phyloP scores from a whole-genome alignment of 2,113 vertebrate genomes.

The Panthera leo region DNA sequence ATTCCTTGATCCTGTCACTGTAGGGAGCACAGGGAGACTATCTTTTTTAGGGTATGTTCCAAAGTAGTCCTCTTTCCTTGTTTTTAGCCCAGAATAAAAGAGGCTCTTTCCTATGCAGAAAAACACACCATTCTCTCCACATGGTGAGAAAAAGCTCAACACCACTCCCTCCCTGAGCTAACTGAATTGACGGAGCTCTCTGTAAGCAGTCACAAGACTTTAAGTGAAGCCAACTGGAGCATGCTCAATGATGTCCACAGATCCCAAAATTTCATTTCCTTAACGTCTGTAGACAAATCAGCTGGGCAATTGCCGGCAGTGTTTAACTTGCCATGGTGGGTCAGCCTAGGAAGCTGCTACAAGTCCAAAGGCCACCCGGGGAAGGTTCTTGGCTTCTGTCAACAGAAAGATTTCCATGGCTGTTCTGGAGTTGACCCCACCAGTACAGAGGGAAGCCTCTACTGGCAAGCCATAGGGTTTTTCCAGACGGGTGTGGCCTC shows the following conservation, averaged over 20 bases:
- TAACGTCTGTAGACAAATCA: slow-evolving; percentile 47
- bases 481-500: not conserved
- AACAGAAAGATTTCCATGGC: not conserved
- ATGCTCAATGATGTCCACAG: not conserved
- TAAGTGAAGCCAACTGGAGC: not conserved
- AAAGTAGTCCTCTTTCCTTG: not conserved
- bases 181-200: not conserved
- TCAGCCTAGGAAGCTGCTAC: not conserved
- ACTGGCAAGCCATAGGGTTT: not conserved
- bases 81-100: not conserved
- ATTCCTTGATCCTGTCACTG: not conserved
- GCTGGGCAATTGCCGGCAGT: not conserved
- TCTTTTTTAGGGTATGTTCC: not conserved
- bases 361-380: not conserved
- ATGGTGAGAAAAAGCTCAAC: not conserved
- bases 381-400: not conserved
- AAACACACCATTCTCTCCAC: not conserved
- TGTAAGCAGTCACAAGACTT: not conserved
- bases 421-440: not conserved
- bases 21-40: not conserved
- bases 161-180: not conserved
- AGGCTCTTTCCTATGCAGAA: not conserved
- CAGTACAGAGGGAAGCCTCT: not conserved
- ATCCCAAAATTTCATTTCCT: slow-evolving; percentile 28
- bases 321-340: not conserved